Percentiles rank a stretch among this genome's conserved stretches.
Conservation (phyloP, 2,113 vertebrate species). For the Anoura caudifer region DNA sequence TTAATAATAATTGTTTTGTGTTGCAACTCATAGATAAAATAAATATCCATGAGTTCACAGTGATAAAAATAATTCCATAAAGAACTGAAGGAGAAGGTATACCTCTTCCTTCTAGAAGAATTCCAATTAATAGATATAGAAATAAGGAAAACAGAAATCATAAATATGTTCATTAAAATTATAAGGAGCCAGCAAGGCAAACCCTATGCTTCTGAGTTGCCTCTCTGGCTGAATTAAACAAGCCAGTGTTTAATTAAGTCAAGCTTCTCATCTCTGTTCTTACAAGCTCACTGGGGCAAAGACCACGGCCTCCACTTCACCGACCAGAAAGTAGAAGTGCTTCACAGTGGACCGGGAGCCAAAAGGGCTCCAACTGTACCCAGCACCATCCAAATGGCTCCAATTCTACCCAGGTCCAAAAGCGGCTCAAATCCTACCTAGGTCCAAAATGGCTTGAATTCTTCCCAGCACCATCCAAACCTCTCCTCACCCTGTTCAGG, state of each 20-base stretch:
- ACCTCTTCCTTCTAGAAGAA: background rate
- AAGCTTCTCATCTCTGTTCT: background rate
- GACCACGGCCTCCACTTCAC: background rate
- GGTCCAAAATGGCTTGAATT: background rate
- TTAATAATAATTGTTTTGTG: background rate
- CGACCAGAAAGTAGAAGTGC: background rate
- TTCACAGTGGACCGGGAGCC: background rate
- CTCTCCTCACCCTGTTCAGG: background rate
- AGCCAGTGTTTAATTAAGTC: background rate
- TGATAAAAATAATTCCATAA: background rate
- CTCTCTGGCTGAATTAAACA: constrained; percentile 25
- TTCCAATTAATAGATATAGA: background rate
- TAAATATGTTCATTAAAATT: constrained; percentile 16
- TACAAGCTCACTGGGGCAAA: background rate
- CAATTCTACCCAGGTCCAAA: too few species aligned
- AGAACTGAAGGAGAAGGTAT: background rate
- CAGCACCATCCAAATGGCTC: background rate
- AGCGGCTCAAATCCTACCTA: too few species aligned
- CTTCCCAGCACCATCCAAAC: background rate
- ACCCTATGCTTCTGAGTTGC: background rate
- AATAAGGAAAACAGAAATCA: background rate
- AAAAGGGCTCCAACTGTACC: background rate
- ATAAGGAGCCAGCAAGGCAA: background rate
- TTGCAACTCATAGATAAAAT: background rate
- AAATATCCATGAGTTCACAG: background rate